A percentile compares a stretch with the other conserved stretches of the same genome.
These are phyloP conservation scores for Cerastis rubricosa DNA, from an alignment of 2,888 invertebrate species.

Conservation along the genomic window DNA sequence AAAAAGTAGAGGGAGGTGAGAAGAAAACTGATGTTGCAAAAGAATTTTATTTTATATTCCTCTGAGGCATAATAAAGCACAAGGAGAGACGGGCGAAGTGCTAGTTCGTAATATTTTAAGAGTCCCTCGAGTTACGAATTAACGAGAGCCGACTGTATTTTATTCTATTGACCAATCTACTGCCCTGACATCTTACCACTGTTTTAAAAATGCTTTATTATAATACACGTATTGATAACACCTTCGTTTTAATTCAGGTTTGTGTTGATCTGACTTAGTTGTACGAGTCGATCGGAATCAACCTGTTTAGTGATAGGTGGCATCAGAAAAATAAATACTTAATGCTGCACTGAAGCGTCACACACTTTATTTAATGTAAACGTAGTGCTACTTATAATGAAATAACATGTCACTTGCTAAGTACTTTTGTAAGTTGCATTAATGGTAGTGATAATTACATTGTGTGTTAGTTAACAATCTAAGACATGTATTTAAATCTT, in stretches of 20 bases:
- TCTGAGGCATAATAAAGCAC: no score
- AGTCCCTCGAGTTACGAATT: no score
- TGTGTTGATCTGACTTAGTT: background rate
- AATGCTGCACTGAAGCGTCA: slow-evolving; percentile 31
- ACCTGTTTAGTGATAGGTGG: slow-evolving; percentile 16
- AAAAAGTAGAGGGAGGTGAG: no score
- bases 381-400: slow-evolving; percentile 55
- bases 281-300: slow-evolving; percentile 8
- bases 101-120: no score
- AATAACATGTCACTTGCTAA: slow-evolving; percentile 52
- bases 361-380: slow-evolving; percentile 33
- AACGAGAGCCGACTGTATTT: no score
- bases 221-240: slow-evolving; percentile 29
- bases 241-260: slow-evolving; percentile 9
- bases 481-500: slow-evolving; percentile 12
- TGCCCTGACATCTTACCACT: slow-evolving; percentile 63
- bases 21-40: no score
- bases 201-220: slow-evolving; percentile 37
- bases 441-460: slow-evolving; percentile 15
- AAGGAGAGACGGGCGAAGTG: no score
- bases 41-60: no score
- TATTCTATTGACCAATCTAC: slow-evolving; percentile 59
- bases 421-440: slow-evolving; percentile 37
- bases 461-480: slow-evolving; percentile 32
- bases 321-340: slow-evolving; percentile 4